Conservation (phyloP, 2,797 vertebrate genomes). For the Sebastes ruberrimus region DNA sequence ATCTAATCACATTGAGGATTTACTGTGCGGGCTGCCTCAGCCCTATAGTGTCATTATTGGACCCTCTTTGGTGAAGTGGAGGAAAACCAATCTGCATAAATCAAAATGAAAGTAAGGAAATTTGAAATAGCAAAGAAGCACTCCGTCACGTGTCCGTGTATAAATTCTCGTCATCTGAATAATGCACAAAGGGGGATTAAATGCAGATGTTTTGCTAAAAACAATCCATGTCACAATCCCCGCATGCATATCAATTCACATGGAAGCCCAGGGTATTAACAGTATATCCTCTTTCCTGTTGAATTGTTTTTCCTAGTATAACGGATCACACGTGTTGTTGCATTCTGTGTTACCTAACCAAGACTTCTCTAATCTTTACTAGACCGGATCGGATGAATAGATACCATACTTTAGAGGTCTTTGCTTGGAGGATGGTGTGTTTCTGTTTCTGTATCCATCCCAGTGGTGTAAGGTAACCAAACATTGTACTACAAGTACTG, state of each 20-base stretch:
- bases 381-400: conserved; percentile 6
- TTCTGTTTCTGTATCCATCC: background rate
- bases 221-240: conserved; percentile 48
- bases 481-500: background rate
- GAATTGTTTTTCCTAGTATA: conserved; percentile 31
- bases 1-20: conserved; percentile 22
- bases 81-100: conserved; percentile 12
- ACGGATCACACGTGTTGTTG: conserved; percentile 3
- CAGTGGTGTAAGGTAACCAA: background rate
- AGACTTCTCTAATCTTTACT: conserved; percentile 26
- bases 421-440: background rate
- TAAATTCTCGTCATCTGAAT: conserved; percentile 44
- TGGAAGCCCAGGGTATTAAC: conserved; percentile 58
- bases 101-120: conserved; percentile 24
- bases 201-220: conserved; percentile 63
- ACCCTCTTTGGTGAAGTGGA: background rate
- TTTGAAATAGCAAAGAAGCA: conserved; percentile 17
- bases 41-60: background rate
- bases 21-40: background rate
- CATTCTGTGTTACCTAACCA: conserved; percentile 35
- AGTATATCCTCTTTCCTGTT: conserved; percentile 51
- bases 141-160: conserved; percentile 10
- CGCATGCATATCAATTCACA: conserved; percentile 46
- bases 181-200: conserved; percentile 58
- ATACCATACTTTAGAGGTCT: background rate